phyloP scores from a whole-genome alignment of 1,140 invertebrate species.

The Sitophilus oryzae region DNA sequence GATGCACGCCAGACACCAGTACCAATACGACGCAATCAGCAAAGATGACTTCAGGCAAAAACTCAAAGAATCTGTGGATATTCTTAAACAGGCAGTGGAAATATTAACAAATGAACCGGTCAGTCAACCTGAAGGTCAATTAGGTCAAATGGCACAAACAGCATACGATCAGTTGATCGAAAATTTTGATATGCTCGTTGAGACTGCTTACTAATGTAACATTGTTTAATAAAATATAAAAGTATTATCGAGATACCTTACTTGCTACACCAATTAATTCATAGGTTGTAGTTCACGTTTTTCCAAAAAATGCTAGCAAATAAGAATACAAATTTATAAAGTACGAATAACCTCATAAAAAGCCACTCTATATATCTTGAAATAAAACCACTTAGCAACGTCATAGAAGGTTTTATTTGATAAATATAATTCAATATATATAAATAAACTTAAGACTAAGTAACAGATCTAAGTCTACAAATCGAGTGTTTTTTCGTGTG shows the following conservation, averaged over 20 bases:
- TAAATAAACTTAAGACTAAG: constrained; percentile 14
- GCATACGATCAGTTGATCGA: constrained; percentile 56
- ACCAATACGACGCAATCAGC: constrained; percentile 53
- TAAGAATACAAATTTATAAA: too few relatives aligned
- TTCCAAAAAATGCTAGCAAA: too few relatives aligned
- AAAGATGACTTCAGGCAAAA: constrained; percentile 56
- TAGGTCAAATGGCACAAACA: constrained; percentile 56
- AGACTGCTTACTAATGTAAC: constrained; percentile 28
- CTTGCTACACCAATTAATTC: too few relatives aligned
- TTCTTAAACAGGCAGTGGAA: constrained; percentile 53
- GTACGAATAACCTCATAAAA: too few relatives aligned
- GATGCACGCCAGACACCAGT: constrained; percentile 60
- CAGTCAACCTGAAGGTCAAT: constrained; percentile 62
- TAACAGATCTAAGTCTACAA: constrained; percentile 14
- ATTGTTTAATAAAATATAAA: background rate
- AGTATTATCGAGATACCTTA: too few relatives aligned
- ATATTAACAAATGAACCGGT: constrained; percentile 63
- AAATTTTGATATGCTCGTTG: constrained; percentile 53
- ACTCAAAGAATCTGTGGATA: constrained; percentile 56
- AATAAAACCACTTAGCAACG: background rate
- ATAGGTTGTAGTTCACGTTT: too few relatives aligned
- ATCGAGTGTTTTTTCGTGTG: constrained; percentile 4
- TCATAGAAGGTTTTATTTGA: constrained; percentile 12
- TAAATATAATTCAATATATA: constrained; percentile 1
- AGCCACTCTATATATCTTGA: too few relatives aligned